These are phyloP conservation scores for Heliconius hewitsoni DNA, from an alignment of 1,140 invertebrate genomes.

Conservation along the genomic window DNA sequence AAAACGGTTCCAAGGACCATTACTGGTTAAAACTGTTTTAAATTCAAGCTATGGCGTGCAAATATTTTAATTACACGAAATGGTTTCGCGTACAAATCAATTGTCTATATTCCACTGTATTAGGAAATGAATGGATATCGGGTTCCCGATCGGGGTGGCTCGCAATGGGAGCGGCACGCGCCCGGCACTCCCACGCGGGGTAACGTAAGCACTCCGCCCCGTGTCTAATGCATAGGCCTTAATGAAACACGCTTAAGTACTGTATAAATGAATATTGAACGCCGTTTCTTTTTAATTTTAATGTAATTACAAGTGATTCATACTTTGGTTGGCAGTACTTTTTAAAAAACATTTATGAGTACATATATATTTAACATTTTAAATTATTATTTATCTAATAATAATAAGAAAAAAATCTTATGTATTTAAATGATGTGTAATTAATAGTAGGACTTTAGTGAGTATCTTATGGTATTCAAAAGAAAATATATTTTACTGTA, in stretches of 20 bases:
- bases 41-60: constrained; percentile 32
- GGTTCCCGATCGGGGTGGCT: constrained; percentile 63
- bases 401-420: too few species aligned
- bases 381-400: too few species aligned
- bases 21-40: constrained; percentile 20
- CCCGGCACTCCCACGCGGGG: constrained; percentile 72
- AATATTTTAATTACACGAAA: constrained; percentile 45
- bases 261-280: constrained; percentile 22
- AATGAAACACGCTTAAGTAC: constrained; percentile 48
- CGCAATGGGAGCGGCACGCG: constrained; percentile 76
- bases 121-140: constrained; percentile 56
- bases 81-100: constrained; percentile 41
- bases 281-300: constrained; percentile 12
- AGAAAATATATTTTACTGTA: too few species aligned
- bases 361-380: too few species aligned
- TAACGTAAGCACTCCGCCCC: constrained; percentile 49
- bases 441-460: too few species aligned
- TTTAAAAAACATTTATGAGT: too few species aligned
- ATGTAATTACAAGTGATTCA: constrained; percentile 16
- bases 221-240: constrained; percentile 47
- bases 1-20: not conserved
- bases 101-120: constrained; percentile 48
- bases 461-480: too few species aligned
- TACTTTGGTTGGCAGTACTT: not conserved
- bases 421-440: too few species aligned